These are phyloP conservation scores for Vipera latastei DNA, from an alignment of 2,797 vertebrate species.

Conservation along the genomic window DNA sequence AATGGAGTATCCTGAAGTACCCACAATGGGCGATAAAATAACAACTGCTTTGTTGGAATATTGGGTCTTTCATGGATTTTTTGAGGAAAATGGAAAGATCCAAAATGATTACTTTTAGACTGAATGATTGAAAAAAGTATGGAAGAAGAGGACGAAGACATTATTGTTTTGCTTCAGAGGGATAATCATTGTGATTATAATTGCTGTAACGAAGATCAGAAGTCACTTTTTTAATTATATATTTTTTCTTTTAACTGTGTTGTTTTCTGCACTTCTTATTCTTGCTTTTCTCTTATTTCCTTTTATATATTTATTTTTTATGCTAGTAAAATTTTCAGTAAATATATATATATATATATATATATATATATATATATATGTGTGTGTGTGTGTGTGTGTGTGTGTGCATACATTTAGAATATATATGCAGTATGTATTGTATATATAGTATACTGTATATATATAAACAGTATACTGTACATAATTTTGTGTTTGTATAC, in stretches of 20 bases:
- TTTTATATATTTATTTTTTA: background rate
- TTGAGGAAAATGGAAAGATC: background rate
- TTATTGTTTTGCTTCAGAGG: background rate
- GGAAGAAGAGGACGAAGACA: background rate
- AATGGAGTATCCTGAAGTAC: background rate
- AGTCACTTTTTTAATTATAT: background rate
- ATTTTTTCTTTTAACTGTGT: background rate
- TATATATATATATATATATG: background rate
- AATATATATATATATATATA: background rate
- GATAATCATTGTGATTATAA: background rate
- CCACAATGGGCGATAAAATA: background rate
- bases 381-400: no score
- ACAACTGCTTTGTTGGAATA: background rate
- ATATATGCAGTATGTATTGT: background rate
- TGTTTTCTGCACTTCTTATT: background rate
- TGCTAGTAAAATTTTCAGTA: background rate
- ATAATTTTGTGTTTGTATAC: background rate
- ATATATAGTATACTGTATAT: background rate
- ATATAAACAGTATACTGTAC: background rate
- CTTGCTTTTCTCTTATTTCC: background rate
- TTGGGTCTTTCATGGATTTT: background rate
- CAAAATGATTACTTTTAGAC: background rate
- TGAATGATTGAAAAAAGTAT: background rate
- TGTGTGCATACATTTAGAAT: no score
- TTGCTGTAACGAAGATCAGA: background rate